Evolutionary conservation across 2,113 vertebrate genomes (phyloP).

Genomic region (Oreochromis aureus): DNA sequence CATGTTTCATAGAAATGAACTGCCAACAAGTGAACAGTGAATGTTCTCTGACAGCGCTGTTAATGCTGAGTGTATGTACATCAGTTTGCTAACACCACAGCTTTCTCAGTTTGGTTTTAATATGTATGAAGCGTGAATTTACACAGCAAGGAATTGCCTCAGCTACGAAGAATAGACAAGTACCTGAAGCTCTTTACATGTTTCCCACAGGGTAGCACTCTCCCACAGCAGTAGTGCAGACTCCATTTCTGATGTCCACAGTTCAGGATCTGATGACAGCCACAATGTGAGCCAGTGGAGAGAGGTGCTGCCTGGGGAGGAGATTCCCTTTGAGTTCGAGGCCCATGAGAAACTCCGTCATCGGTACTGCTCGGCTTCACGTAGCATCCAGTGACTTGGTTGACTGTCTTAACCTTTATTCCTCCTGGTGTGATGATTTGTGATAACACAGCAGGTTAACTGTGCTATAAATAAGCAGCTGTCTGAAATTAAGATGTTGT

Average conservation of each 20-base stretch:
- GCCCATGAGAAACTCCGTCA: conserved; percentile 92
- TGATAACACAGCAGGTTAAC: not conserved
- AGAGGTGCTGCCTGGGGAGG: conserved; percentile 89
- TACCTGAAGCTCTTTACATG: not conserved
- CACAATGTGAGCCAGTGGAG: conserved; percentile 93
- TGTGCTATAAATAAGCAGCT: not conserved
- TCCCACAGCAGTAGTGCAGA: conserved; percentile 95
- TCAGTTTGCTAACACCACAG: not conserved
- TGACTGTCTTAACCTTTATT: not conserved
- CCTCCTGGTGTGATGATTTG: not conserved
- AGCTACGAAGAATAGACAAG: not conserved
- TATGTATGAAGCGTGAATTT: not conserved
- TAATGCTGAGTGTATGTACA: not conserved
- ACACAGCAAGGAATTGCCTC: not conserved
- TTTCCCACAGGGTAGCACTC: conserved; percentile 82
- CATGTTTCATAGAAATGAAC: not conserved
- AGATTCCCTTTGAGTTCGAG: conserved; percentile 96
- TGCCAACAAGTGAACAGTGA: not conserved
- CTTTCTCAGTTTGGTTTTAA: not conserved
- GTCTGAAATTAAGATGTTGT: not conserved
- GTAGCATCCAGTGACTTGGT: not conserved
- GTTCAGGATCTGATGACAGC: conserved; percentile 79
- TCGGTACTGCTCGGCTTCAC: conserved; percentile 70
- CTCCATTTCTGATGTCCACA: conserved; percentile 80
- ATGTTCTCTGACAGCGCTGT: not conserved